Conservation (phyloP, 2,113 vertebrate genomes). For the Sciurus niger region DNA sequence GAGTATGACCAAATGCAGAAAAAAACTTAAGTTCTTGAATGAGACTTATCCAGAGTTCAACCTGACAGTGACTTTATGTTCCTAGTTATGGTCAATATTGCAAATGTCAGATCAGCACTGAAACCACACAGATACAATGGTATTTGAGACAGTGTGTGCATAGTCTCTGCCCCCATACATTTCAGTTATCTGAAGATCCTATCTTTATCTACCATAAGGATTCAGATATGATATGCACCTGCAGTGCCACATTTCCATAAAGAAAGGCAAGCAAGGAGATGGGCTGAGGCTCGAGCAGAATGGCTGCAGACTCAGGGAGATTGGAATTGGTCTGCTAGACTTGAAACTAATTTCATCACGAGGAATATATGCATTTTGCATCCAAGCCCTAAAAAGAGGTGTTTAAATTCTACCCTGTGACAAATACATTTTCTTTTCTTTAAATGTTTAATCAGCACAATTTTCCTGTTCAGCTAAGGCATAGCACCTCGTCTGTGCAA, state of each 20-base stretch:
- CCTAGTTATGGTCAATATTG: not conserved
- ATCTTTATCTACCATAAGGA: slow-evolving; percentile 36
- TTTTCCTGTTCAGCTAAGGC: not conserved
- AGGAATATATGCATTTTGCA: slow-evolving; percentile 43
- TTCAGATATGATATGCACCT: not conserved
- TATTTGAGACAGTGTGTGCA: not conserved
- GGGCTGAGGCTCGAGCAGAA: not conserved
- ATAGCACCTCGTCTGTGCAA: not conserved
- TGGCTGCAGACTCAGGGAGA: slow-evolving; percentile 15
- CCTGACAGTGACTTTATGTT: not conserved
- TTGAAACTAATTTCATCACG: slow-evolving; percentile 65
- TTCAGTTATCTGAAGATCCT: slow-evolving; percentile 51
- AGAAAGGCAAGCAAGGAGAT: slow-evolving; percentile 6
- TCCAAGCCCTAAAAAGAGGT: slow-evolving; percentile 22
- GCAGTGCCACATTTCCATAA: slow-evolving; percentile 36
- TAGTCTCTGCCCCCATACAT: slow-evolving; percentile 1
- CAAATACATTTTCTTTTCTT: slow-evolving; percentile 55
- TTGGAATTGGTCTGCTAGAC: not conserved
- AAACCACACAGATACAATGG: not conserved
- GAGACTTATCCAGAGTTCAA: slow-evolving; percentile 32
- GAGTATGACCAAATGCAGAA: not conserved
- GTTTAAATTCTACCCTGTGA: slow-evolving; percentile 57
- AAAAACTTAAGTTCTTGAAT: slow-evolving; percentile 32
- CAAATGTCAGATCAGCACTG: not conserved
- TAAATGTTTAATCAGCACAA: slow-evolving; percentile 29